A percentile compares a stretch with the other conserved stretches of the same genome.
Evolutionary conservation across 2,113 vertebrate genomes (phyloP).

Genomic region (Epinephelus cyanopodus): DNA sequence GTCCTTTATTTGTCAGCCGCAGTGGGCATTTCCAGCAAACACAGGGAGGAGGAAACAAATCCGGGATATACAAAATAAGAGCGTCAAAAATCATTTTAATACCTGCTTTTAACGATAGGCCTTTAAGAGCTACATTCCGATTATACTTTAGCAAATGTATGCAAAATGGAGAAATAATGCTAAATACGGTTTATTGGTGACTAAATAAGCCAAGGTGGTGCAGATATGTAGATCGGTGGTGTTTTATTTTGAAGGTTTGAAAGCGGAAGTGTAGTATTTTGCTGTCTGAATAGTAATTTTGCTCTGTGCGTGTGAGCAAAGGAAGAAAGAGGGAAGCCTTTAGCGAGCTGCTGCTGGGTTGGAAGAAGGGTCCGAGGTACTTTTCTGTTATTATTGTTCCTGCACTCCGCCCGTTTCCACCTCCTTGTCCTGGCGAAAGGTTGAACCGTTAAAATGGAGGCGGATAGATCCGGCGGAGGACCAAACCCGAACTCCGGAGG

Average conservation of each 20-base stretch:
- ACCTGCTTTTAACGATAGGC: not conserved
- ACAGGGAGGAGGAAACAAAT: conserved; percentile 42
- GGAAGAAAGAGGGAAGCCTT: conserved; percentile 76
- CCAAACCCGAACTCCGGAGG: conserved; percentile 84
- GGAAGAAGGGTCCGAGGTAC: conserved; percentile 62
- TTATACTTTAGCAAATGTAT: rapidly evolving
- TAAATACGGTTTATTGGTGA: rapidly evolving
- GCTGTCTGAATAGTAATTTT: conserved; percentile 75
- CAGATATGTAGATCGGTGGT: not conserved
- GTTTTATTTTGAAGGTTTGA: conserved; percentile 67
- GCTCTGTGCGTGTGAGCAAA: conserved; percentile 68
- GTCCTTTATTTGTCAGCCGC: conserved; percentile 70
- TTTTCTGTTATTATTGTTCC: conserved; percentile 68
- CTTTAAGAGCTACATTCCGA: not conserved
- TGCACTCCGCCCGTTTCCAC: conserved; percentile 63
- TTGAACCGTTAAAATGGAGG: conserved; percentile 84
- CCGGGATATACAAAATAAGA: conserved; percentile 62
- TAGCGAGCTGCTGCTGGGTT: conserved; percentile 58
- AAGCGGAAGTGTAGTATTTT: conserved; percentile 78
- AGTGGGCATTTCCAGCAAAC: conserved; percentile 32
- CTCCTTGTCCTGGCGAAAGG: conserved; percentile 78
- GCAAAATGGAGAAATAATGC: rapidly evolving
- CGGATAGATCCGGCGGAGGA: conserved; percentile 86
- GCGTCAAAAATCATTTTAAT: not conserved
- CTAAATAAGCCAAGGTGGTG: not conserved